Percentiles rank a stretch among this genome's conserved stretches.
Conservation (phyloP, 2,888 invertebrate species). For the Zygaena filipendulae region DNA sequence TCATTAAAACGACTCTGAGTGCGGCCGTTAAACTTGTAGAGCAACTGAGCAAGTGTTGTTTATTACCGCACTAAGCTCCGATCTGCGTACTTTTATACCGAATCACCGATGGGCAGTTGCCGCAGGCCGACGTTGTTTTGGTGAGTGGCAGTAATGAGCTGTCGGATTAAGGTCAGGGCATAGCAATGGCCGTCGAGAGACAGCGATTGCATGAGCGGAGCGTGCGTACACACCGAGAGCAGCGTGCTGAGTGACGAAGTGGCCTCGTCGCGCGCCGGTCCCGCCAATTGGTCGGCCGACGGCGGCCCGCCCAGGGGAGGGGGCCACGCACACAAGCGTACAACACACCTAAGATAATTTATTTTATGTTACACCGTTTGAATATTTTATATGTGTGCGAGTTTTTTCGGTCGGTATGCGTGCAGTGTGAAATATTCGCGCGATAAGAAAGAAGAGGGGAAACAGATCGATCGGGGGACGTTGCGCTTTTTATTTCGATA, state of each 20-base stretch:
- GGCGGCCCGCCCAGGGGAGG: conserved; percentile 59
- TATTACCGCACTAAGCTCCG: no score
- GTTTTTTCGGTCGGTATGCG: conserved; percentile 66
- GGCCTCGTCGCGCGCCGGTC: conserved; percentile 63
- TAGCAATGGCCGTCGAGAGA: conserved; percentile 22
- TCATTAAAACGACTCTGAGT: no score
- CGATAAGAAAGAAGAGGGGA: conserved; percentile 68
- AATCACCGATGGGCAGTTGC: no score
- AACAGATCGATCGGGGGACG: conserved; percentile 62
- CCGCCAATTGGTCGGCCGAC: conserved; percentile 61
- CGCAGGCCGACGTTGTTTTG: no score
- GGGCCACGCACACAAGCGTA: conserved; percentile 56
- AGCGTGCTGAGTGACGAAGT: conserved; percentile 45
- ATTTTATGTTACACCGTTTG: conserved; percentile 69
- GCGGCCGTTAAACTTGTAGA: no score
- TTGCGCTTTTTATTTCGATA: conserved; percentile 61
- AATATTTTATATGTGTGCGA: conserved; percentile 69
- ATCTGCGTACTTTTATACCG: no score
- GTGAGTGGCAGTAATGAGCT: conserved; percentile 20
- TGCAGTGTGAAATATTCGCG: conserved; percentile 69
- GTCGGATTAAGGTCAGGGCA: conserved; percentile 32
- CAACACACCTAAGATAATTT: conserved; percentile 66
- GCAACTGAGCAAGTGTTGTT: no score
- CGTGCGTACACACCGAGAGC: conserved; percentile 29
- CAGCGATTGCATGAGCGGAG: conserved; percentile 15